Evolutionary conservation across 2,113 vertebrate genomes (phyloP).

Genomic region (Periophthalmodon schlosseri): DNA sequence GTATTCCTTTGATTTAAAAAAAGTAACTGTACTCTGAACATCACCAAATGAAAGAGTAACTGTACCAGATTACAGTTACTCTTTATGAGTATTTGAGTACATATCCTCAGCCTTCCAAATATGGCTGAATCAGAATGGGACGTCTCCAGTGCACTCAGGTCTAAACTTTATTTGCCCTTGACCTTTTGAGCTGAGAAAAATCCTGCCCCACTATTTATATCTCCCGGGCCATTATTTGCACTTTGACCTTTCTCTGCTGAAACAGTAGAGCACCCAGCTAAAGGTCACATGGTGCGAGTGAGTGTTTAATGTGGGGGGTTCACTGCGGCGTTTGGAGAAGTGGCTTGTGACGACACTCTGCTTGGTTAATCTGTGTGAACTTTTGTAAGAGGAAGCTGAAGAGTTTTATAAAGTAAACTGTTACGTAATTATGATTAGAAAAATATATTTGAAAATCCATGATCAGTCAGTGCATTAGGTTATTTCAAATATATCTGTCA

Average conservation of each 20-base stretch:
- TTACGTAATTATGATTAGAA: background rate
- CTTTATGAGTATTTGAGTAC: no score
- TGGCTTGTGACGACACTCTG: background rate
- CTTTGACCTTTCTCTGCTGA: constrained; percentile 80
- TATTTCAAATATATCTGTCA: background rate
- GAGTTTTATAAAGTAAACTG: background rate
- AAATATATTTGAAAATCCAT: background rate
- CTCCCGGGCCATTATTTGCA: constrained; percentile 71
- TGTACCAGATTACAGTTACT: no score
- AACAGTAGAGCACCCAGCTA: constrained; percentile 80
- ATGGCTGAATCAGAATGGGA: constrained; percentile 38
- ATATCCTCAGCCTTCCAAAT: background rate
- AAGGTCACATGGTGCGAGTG: constrained; percentile 81
- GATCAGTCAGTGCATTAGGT: background rate
- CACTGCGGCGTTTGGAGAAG: constrained; percentile 3
- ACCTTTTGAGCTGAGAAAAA: constrained; percentile 69
- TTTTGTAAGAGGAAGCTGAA: background rate
- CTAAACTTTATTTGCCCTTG: constrained; percentile 74
- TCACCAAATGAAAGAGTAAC: no score
- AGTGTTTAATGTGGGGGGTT: constrained; percentile 59
- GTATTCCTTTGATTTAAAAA: background rate
- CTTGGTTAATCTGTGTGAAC: constrained; percentile 1
- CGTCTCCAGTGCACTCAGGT: constrained; percentile 54
- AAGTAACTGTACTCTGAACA: background rate
- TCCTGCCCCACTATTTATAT: constrained; percentile 83